Conservation (phyloP, 64 coral and sea anemone species). For the Exaiptasia diaphana region DNA sequence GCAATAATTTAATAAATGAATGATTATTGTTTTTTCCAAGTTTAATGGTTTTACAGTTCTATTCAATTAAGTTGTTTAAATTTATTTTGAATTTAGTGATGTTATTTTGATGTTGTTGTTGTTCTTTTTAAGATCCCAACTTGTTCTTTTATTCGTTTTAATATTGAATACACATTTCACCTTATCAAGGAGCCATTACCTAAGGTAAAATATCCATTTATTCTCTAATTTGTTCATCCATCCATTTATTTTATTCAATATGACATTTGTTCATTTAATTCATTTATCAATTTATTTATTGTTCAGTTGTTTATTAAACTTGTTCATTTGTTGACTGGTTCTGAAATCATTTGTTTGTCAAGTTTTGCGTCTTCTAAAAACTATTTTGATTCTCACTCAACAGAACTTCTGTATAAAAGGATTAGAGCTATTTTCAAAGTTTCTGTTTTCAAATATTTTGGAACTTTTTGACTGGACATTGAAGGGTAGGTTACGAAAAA, state of each 20-base stretch:
- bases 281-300: background rate
- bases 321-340: background rate
- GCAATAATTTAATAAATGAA: no score
- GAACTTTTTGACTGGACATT: slow-evolving; percentile 84
- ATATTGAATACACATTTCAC: slow-evolving; percentile 86
- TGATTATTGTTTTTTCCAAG: no score
- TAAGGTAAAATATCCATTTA: slow-evolving; percentile 35
- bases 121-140: slow-evolving; percentile 54
- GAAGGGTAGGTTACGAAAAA: slow-evolving; percentile 44
- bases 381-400: background rate
- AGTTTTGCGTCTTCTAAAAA: background rate
- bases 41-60: no score
- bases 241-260: background rate
- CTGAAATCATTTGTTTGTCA: background rate
- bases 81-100: background rate
- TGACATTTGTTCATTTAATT: background rate
- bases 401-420: slow-evolving; percentile 91
- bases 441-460: slow-evolving; percentile 81
- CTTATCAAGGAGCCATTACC: slow-evolving; percentile 76
- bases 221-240: background rate
- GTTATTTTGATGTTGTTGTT: background rate
- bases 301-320: no score
- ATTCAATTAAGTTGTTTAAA: background rate
- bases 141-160: slow-evolving; percentile 87
- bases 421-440: slow-evolving; percentile 87